These are phyloP conservation scores for Halocynthia aurantium DNA, from an alignment of 23 tunicate species.

Conservation along the genomic window DNA sequence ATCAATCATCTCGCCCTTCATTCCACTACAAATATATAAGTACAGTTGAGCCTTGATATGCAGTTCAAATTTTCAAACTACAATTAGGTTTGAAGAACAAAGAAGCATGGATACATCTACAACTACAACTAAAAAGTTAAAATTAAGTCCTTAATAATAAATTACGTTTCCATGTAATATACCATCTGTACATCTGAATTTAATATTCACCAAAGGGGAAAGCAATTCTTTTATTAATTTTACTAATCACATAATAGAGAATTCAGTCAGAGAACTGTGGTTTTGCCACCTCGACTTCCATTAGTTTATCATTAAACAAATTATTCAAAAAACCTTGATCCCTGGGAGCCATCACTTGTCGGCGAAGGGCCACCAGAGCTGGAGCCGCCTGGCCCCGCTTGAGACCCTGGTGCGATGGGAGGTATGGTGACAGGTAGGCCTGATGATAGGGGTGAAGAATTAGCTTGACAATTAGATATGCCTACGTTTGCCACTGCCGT, in stretches of 20 bases:
- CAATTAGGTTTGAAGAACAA: too few species aligned
- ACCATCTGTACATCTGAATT: too few species aligned
- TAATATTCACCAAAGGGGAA: too few species aligned
- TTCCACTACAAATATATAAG: background rate
- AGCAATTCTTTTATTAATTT: too few species aligned
- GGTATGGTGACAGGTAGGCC: constrained; percentile 63
- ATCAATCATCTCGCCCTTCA: constrained; percentile 47
- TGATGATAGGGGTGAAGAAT: constrained; percentile 24
- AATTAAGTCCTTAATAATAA: background rate
- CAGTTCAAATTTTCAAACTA: too few species aligned
- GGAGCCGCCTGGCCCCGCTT: constrained; percentile 36
- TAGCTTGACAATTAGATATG: constrained; percentile 28
- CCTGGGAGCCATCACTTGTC: constrained; percentile 65
- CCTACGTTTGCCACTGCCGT: constrained; percentile 42
- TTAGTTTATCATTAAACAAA: too few species aligned
- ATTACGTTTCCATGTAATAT: too few species aligned
- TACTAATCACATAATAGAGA: too few species aligned
- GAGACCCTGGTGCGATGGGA: constrained; percentile 35
- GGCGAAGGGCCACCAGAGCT: constrained; percentile 91
- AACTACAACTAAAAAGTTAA: background rate
- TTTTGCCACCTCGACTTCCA: too few species aligned
- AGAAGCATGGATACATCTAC: too few species aligned
- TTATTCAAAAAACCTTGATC: constrained; percentile 8
- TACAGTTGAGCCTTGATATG: too few species aligned
- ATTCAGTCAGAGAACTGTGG: too few species aligned